Evolutionary conservation across 2,797 vertebrate species (phyloP), one percentile per base, ranked within the genome.

Genomic region (Salarias fasciatus): DNA sequence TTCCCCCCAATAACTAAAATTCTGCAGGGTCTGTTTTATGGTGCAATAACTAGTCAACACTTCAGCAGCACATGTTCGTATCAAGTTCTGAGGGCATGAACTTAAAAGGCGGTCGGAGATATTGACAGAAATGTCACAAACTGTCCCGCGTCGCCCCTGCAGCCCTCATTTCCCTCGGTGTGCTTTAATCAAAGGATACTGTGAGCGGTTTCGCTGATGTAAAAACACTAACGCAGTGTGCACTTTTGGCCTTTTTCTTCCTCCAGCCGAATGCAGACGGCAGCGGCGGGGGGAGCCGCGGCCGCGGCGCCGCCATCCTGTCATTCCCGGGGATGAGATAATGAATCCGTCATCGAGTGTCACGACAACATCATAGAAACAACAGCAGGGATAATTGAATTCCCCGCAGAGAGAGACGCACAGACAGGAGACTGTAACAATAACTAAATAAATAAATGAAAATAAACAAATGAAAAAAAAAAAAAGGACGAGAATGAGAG

Each of bases 331-430:
- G 89, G 92, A 92, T 88, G 87, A 92, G 90, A 92, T 91, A 91
- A 93, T 93, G 90, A 92, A 92, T 91, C 91, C 60, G 69, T 92
- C 91, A 91, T 86, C 70, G 67, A 70, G 69, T 89, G 89, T 89
- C 90, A 88, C 62, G 87, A 86, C 86, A 84, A 89, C 87, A 91
- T 92, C 89, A 90, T 90, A 90, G 91, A 35, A 91, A 92, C 86
- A 92, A 90, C 83, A 81, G 84, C 75, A 37, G 41, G 66, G 85
- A 86, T 92, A 89, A 92, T 92, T 91, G 88, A 92, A 92, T 91
- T 91, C 87, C 75, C 79, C 36, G 72, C 73, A 80, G 87, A 81
- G 62, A 71, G 76, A 75, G 78, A 88, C 76, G 35, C 75, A 63
- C 59, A 87, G 84, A 86, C 84, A 79, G 80, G 83, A 79, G 81